Evolutionary conservation across 2,113 vertebrate genomes (phyloP), one percentile per base, ranked within the genome.

Genomic region (Saiga tatarica): DNA sequence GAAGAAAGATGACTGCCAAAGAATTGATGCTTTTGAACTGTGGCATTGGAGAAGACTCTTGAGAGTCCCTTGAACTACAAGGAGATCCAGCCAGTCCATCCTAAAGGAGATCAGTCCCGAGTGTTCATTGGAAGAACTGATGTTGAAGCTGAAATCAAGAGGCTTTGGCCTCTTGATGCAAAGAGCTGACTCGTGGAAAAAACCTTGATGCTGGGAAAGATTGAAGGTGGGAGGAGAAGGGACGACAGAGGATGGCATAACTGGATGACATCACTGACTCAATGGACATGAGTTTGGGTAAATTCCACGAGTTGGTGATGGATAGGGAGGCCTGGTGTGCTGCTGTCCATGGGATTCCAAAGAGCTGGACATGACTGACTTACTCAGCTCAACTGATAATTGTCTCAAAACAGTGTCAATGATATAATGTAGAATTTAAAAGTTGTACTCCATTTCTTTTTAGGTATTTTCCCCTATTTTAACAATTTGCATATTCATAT

Each of bases 1-100:
- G 8, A n/a, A 67, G 33, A n/a, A 67, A 67, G 62, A 2, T 67
- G 33, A 67, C 7, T 0, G 0, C 33, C 33, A 19, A 67, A n/a
- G 33, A 67, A 67, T 19, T 67, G 62, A n/a, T n/a, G 62, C 33
- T 67, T 67, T 67, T n/a, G 33, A 67, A n/a, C 15, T n/a, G 7
- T 67, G 62, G 7, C n/a, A 8, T 67, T 67, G 33, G 62, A 67
- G 33, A 67, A 36, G 33, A 67, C 8, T n/a, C 64, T 67, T 67
- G 16, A n/a, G 33, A 36, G 33, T 67, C 8, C 64, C 64, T 67
- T 36, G 33, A 17, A 19, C 16, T n/a, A 2, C 8, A 67, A 19
- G 33, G 33, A 67, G 17, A n/a, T 36, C 16, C 33, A 67, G 10
- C 16, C 33, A 5, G 64, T 67, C 64, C 33, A 67, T 67, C 8